A percentile compares a stretch with the other conserved stretches of the same genome.
Conservation (phyloP, 1,140 invertebrate species). For the Pseudomyrmex concolor region DNA sequence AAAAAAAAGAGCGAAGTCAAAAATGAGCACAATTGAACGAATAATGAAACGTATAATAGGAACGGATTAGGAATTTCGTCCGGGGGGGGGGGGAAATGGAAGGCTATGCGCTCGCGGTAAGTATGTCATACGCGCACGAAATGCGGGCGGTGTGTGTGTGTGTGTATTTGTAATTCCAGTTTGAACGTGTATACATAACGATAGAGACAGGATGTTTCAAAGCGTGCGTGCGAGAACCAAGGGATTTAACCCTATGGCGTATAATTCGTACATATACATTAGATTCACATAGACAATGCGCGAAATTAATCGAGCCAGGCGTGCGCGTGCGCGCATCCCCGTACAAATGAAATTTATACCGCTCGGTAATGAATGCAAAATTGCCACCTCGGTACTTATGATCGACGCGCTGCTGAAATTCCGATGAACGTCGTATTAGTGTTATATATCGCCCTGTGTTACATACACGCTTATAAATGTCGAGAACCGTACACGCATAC, state of each 20-base stretch:
- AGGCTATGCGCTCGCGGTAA: background rate
- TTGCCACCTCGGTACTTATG: slow-evolving; percentile 22
- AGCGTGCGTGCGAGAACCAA: slow-evolving; percentile 41
- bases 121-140: slow-evolving; percentile 42
- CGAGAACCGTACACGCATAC: background rate
- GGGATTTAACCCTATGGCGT: slow-evolving; percentile 57
- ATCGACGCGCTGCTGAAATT: slow-evolving; percentile 34
- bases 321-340: slow-evolving; percentile 4
- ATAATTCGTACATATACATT: slow-evolving; percentile 62
- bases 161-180: slow-evolving; percentile 36
- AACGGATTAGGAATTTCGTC: slow-evolving; percentile 14
- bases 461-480: background rate
- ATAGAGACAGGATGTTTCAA: slow-evolving; percentile 57
- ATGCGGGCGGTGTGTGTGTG: slow-evolving; percentile 46
- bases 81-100: background rate
- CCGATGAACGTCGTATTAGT: slow-evolving; percentile 31
- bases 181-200: slow-evolving; percentile 50
- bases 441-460: slow-evolving; percentile 10
- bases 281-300: slow-evolving; percentile 15
- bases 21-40: background rate
- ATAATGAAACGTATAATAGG: background rate
- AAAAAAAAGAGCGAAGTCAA: background rate
- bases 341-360: slow-evolving; percentile 28
- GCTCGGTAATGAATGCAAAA: slow-evolving; percentile 32
- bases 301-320: slow-evolving; percentile 9